Conservation (phyloP, 2,888 invertebrate genomes). For the Rapana venosa region DNA sequence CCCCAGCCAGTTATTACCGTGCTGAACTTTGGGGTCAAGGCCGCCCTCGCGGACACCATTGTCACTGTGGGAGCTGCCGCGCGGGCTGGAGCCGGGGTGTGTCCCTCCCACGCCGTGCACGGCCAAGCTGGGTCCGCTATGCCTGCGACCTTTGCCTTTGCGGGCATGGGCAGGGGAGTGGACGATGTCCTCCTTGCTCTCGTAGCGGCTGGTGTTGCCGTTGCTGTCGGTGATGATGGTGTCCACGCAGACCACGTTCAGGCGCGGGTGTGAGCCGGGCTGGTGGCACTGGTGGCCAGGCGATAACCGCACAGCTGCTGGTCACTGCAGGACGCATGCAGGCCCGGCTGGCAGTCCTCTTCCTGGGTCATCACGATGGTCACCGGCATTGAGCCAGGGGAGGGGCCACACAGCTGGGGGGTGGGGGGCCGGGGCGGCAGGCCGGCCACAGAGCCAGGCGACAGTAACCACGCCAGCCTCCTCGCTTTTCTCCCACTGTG, state of each 20-base stretch:
- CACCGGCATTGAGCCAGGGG: conserved; percentile 6
- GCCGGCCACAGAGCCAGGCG: not conserved
- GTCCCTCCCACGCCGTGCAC: not conserved
- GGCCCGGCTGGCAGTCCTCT: not conserved
- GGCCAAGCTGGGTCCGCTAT: not conserved
- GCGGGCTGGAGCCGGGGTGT: not conserved
- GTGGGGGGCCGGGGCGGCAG: conserved; percentile 20
- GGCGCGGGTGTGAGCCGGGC: not conserved
- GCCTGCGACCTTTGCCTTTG: not conserved
- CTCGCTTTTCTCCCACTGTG: no score
- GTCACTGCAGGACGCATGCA: not conserved
- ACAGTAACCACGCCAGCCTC: conserved; percentile 41
- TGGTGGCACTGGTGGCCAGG: not conserved
- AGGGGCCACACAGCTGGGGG: not conserved
- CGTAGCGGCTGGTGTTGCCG: conserved; percentile 41
- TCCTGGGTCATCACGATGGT: conserved; percentile 37
- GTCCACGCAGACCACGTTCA: conserved; percentile 9
- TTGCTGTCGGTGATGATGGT: conserved; percentile 44
- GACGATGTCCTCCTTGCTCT: not conserved
- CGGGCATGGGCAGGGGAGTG: no score
- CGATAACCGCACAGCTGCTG: not conserved
- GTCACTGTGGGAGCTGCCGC: not conserved
- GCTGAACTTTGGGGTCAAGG: not conserved
- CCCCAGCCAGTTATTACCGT: not conserved
- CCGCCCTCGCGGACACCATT: not conserved